A percentile compares a stretch with the other conserved stretches of the same genome.
Evolutionary conservation across 2,797 vertebrate species (phyloP).

Genomic region (Sebastes ruberrimus): DNA sequence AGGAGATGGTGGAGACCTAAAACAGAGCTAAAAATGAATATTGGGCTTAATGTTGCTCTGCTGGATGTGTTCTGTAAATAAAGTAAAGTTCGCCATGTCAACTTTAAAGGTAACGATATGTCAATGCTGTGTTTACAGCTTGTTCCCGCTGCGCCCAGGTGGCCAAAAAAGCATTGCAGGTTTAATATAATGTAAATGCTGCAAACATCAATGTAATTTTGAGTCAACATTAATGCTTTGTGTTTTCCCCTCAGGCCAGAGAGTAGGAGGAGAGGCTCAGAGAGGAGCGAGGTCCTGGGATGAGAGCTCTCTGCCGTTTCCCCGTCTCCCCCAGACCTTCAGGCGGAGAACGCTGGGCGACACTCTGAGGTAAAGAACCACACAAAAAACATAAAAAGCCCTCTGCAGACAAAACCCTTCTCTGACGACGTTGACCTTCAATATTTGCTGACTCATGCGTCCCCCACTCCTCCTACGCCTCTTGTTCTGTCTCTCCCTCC

Average conservation of each 20-base stretch:
- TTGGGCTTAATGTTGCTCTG: neutral
- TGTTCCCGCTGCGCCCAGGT: neutral
- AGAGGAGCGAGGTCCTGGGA: conserved; percentile 56
- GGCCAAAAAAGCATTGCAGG: neutral
- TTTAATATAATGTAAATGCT: neutral
- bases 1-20: neutral
- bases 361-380: conserved; percentile 70
- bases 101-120: neutral
- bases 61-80: neutral
- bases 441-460: conserved; percentile 66
- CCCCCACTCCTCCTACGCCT: conserved; percentile 33
- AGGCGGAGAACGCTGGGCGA: conserved; percentile 54
- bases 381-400: conserved; percentile 17
- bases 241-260: conserved; percentile 29
- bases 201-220: neutral
- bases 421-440: conserved; percentile 69
- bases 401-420: conserved; percentile 59
- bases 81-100: neutral
- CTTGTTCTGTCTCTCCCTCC: conserved; percentile 34
- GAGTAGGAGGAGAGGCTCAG: neutral
- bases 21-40: neutral
- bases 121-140: neutral
- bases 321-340: conserved; percentile 54
- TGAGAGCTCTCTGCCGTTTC: conserved; percentile 57
- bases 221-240: conserved; percentile 4